These are phyloP conservation scores for Drosophila malerkotliana DNA, from an alignment of 1,140 invertebrate genomes.

Conservation along the genomic window DNA sequence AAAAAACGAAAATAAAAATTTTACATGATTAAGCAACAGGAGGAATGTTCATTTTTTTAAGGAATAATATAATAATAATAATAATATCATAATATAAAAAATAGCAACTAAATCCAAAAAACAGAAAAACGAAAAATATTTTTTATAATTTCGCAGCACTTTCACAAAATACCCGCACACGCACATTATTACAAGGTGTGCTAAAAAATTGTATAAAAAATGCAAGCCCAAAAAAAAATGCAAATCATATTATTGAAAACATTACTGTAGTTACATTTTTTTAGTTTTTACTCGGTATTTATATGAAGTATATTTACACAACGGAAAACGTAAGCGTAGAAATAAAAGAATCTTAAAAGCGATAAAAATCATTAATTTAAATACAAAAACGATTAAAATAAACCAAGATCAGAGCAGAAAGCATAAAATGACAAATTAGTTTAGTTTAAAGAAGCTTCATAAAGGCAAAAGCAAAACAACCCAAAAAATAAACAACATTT, in stretches of 20 bases:
- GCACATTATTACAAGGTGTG: constrained; percentile 43
- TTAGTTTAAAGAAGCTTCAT: constrained; percentile 51
- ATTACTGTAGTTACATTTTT: constrained; percentile 61
- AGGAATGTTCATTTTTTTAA: constrained; percentile 71
- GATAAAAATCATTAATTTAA: constrained; percentile 58
- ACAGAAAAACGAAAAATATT: constrained; percentile 43
- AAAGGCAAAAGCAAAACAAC: constrained; percentile 21
- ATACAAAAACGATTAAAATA: constrained; percentile 34
- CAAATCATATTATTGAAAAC: constrained; percentile 51
- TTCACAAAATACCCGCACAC: constrained; percentile 52
- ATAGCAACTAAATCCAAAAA: constrained; percentile 42
- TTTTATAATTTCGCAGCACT: constrained; percentile 70
- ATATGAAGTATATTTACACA: constrained; percentile 73
- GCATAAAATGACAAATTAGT: constrained; percentile 56
- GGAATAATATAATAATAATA: constrained; percentile 39
- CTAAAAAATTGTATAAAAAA: constrained; percentile 60
- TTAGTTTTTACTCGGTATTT: constrained; percentile 78
- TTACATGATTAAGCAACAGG: constrained; percentile 60
- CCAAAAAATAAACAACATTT: constrained; percentile 52
- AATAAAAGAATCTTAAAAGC: constrained; percentile 44
- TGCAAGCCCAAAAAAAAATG: constrained; percentile 43
- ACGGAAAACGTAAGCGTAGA: constrained; percentile 56
- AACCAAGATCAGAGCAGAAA: constrained; percentile 42
- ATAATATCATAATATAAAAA: constrained; percentile 62
- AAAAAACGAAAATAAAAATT: constrained; percentile 52